Evolutionary conservation across 1,140 invertebrate species (phyloP).

Genomic region (Drosophila paulistorum): DNA sequence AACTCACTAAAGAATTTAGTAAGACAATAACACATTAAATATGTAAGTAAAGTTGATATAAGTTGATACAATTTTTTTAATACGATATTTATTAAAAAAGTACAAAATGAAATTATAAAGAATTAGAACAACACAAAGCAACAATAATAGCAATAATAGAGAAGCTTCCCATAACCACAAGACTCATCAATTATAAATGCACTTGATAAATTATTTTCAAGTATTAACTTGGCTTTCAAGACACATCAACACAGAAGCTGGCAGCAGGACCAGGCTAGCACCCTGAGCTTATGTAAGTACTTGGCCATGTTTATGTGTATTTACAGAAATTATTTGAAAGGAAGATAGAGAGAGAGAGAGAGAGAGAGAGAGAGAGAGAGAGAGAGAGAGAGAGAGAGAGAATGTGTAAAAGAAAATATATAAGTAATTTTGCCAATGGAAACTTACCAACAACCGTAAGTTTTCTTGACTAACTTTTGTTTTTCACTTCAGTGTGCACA

Average conservation of each 20-base stretch:
- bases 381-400: not conserved
- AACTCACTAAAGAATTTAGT: no score
- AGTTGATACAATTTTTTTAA: not conserved
- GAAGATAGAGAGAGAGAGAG: not conserved
- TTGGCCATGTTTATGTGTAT: constrained; percentile 16
- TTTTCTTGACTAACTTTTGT: constrained; percentile 24
- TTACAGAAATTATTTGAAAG: constrained; percentile 23
- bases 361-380: not conserved
- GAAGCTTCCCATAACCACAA: not conserved
- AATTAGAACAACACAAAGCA: not conserved
- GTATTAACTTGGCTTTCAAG: constrained; percentile 26
- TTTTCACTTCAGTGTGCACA: constrained; percentile 9
- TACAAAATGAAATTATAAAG: not conserved
- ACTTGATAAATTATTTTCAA: constrained; percentile 22
- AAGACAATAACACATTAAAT: no score
- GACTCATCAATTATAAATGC: constrained; percentile 15
- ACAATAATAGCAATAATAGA: not conserved
- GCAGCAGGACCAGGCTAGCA: not conserved
- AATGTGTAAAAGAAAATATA: not conserved
- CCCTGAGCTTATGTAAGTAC: constrained; percentile 4
- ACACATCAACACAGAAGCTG: constrained; percentile 13
- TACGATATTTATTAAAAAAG: not conserved
- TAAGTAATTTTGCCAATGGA: constrained; percentile 13
- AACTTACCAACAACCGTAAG: constrained; percentile 16
- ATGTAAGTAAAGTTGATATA: no score